phyloP scores from a whole-genome alignment of 2,797 vertebrate species.

The Sphenopsis melanotis region DNA sequence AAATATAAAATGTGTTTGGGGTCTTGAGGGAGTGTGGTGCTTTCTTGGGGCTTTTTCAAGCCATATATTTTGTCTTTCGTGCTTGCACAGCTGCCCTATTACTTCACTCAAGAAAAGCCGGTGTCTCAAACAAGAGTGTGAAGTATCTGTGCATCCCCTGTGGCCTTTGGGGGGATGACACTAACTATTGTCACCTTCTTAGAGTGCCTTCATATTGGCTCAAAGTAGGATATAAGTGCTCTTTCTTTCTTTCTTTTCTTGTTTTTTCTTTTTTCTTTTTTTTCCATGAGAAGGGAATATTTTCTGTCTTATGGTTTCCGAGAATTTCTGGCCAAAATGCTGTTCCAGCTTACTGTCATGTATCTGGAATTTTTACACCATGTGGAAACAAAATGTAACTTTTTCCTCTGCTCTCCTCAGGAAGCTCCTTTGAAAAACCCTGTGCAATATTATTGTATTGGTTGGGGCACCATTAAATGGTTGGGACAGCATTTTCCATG shows the following conservation, averaged over 20 bases:
- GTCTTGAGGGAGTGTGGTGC: neutral
- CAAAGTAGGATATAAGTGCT: neutral
- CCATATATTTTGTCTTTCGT: neutral
- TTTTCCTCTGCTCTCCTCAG: neutral
- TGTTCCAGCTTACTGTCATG: neutral
- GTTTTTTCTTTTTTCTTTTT: too few relatives aligned
- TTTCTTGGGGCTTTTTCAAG: neutral
- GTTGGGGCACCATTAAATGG: neutral
- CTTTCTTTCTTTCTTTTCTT: fast-evolving
- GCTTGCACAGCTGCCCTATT: neutral
- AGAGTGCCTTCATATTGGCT: neutral
- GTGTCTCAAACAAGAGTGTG: neutral
- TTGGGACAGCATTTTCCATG: neutral
- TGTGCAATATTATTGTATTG: neutral
- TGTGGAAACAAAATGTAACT: neutral
- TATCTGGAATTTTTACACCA: neutral
- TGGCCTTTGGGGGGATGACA: neutral
- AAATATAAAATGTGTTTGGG: neutral
- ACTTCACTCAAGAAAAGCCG: neutral
- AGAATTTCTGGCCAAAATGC: neutral
- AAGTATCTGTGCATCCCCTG: neutral
- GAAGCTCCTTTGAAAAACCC: neutral
- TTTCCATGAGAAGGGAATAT: neutral
- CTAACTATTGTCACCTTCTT: neutral
- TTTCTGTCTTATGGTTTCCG: neutral